Base-by-base conservation (phyloP, 2,797 vertebrate genomes). In the Onychomys arenicola region DNA sequence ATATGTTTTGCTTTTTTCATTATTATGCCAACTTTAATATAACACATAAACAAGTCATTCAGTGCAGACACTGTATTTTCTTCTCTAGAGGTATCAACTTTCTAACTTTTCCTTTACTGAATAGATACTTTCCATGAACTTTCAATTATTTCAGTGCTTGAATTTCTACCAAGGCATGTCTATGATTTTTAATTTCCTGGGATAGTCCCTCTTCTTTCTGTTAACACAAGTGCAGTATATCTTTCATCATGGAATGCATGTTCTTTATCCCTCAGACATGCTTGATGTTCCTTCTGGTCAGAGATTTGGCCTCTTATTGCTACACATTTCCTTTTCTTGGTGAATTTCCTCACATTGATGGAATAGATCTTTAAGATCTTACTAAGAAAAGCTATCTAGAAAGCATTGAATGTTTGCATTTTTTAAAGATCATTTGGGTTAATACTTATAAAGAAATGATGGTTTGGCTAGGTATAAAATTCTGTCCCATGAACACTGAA, bases 401-500 rank as follows among this genome's bases (percentile, higher is more conserved):
- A 73, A n/a, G 4, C 80, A 65, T 8, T 29, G 14, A 80, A 87
- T 29, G 49, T 96, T 94, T 65, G 37, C 25, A 61, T 32, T 94
- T 94, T 95, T 80, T 46, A 12, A 78, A 87, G 43, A 81, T 90
- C 14, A 25, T 40, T 93, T 95, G 82, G 88, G 61, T 93, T 78
- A 78, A 29, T 14, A n/a, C 13, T 96, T 37, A 59, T 59, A 65
- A 76, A 13, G 29, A 25, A 90, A 46, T 65, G 49, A 29, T 46
- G 89, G 43, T 93, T 95, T 93, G 81, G 67, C 71, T 97, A 73
- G 94, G 67, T 92, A 96, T 94, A 94, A 96, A 95, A 95, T 73
- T 82, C 14, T 94, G 92, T 37, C 0, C 1, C 32, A 6, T 86
- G 25, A 89, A 78, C 49, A 87, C 89, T 71, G 17, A 67, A 52